These are phyloP conservation scores for Aphelinus atriplicis DNA, from an alignment of 1,140 invertebrate species.

Conservation along the genomic window DNA sequence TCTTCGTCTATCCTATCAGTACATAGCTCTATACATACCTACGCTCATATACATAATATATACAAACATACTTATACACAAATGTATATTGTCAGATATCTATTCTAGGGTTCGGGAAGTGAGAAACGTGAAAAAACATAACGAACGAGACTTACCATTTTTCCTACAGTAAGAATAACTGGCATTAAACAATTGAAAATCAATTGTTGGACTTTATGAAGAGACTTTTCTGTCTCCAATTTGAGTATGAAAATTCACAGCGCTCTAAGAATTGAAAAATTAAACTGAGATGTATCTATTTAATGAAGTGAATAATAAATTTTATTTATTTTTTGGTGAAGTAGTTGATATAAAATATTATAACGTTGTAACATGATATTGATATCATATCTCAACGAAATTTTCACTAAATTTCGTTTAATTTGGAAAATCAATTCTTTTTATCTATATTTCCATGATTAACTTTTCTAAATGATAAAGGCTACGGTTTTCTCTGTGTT, in stretches of 20 bases:
- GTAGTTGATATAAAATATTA: conserved; percentile 12
- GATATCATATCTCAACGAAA: background rate
- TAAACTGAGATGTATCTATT: conserved; percentile 17
- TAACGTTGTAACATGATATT: background rate
- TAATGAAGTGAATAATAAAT: conserved; percentile 12
- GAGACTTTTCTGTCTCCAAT: conserved; percentile 30
- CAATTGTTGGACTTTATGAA: conserved; percentile 30
- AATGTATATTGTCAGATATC: conserved; percentile 45
- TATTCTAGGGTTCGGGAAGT: conserved; percentile 45
- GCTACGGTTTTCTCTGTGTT: conserved; percentile 12
- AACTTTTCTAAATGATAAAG: background rate
- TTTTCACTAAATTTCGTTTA: conserved; percentile 29
- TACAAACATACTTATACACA: conserved; percentile 44
- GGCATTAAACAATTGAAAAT: conserved; percentile 35
- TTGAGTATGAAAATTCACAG: conserved; percentile 35
- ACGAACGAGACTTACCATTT: conserved; percentile 41
- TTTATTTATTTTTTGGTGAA: conserved; percentile 20
- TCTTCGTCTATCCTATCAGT: conserved; percentile 64
- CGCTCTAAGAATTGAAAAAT: conserved; percentile 29
- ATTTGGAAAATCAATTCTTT: conserved; percentile 35
- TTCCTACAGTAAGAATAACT: conserved; percentile 41
- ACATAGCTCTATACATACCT: conserved; percentile 48
- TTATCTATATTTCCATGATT: background rate
- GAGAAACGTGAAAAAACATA: conserved; percentile 41
- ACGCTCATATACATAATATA: conserved; percentile 43